Evolutionary conservation across 2,113 vertebrate genomes (phyloP).

Genomic region (Sus scrofa): DNA sequence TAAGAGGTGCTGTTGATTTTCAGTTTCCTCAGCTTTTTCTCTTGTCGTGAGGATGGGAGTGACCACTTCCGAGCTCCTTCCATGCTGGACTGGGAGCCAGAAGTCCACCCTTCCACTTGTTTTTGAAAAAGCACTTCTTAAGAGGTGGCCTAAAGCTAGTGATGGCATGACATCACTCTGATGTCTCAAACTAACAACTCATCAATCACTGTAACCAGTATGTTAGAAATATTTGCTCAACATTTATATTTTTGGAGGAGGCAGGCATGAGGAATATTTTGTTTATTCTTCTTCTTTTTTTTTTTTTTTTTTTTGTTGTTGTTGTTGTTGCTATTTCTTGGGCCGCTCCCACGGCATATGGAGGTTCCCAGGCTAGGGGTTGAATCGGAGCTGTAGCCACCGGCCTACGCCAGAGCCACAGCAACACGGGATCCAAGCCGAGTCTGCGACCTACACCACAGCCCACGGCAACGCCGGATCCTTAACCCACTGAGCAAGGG

Average conservation of each 20-base stretch:
- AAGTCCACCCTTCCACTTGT: background rate
- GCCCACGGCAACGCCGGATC: no score
- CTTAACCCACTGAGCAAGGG: no score
- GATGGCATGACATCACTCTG: background rate
- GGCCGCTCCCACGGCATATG: no score
- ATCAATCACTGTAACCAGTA: background rate
- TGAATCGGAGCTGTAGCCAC: no score
- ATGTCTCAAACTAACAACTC: background rate
- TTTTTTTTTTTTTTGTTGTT: no score
- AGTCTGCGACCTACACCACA: no score
- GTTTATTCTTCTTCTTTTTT: background rate
- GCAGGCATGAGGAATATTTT: background rate
- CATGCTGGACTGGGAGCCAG: background rate
- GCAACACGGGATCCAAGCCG: no score
- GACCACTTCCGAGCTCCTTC: background rate
- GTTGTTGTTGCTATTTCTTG: no score
- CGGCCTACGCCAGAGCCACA: no score
- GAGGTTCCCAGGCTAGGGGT: no score
- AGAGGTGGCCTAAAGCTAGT: background rate
- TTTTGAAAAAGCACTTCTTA: background rate
- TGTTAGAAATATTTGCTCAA: background rate
- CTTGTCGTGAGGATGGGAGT: background rate
- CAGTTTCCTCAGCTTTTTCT: background rate
- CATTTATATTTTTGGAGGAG: background rate
- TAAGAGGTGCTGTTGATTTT: no score